Conservation (phyloP, 2,113 vertebrate species). For the Platanista minor region DNA sequence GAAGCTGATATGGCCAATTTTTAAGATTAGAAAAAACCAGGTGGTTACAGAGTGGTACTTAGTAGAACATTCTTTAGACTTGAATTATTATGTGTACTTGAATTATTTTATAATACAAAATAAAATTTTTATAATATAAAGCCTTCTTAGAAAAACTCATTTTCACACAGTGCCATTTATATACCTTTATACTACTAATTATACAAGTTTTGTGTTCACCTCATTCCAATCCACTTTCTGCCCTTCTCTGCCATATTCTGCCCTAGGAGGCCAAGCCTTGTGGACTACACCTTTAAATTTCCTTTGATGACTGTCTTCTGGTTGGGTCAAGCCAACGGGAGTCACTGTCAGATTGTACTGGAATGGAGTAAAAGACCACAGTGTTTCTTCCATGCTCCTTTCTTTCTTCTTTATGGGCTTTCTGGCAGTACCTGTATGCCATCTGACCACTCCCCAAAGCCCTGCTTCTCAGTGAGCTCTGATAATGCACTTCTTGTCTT, state of each 20-base stretch:
- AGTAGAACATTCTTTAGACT: not conserved
- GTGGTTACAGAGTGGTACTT: not conserved
- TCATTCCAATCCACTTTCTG: too few species aligned
- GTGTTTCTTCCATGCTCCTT: not conserved
- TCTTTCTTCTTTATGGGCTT: not conserved
- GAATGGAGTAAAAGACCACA: not conserved
- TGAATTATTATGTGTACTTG: not conserved
- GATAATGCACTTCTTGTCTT: not conserved
- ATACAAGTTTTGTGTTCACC: not conserved
- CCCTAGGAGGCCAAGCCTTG: fast-evolving
- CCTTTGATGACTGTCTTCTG: not conserved
- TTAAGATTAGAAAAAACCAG: not conserved
- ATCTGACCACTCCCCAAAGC: not conserved
- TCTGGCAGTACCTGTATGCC: not conserved
- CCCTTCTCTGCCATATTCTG: not conserved
- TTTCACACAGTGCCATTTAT: not conserved
- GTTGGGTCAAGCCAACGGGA: fast-evolving
- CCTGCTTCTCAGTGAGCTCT: not conserved
- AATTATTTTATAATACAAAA: not conserved
- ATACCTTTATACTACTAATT: not conserved
- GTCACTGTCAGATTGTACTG: not conserved
- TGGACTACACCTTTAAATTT: not conserved
- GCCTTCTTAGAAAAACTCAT: not conserved
- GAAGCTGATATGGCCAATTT: not conserved
- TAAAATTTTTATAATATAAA: not conserved